phyloP scores from a whole-genome alignment of 2,888 invertebrate species.

The Philopedon plagiatum region DNA sequence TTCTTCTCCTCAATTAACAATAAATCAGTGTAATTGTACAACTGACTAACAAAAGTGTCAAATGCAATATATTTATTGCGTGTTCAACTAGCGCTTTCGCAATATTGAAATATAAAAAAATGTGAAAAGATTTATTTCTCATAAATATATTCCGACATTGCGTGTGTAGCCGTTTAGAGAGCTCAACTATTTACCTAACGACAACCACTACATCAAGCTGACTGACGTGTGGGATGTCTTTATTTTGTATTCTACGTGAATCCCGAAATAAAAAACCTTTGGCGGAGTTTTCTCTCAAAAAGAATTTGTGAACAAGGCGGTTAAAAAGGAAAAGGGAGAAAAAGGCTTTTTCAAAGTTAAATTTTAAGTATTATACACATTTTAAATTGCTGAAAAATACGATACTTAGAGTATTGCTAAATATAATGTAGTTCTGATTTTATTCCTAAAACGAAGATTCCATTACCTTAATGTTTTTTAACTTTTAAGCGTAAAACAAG shows the following conservation, averaged over 20 bases:
- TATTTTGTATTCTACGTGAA: conserved; percentile 47
- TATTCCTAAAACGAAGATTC: no score
- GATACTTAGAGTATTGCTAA: no score
- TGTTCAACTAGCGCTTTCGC: no score
- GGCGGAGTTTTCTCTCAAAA: background rate
- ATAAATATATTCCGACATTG: conserved; percentile 43
- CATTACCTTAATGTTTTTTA: no score
- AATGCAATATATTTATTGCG: no score
- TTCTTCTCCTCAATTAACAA: no score
- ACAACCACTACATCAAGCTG: conserved; percentile 49
- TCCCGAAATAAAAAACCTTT: conserved; percentile 47
- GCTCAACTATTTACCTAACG: conserved; percentile 43
- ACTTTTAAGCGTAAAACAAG: no score
- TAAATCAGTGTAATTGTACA: no score
- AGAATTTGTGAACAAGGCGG: background rate
- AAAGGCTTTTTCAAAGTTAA: background rate
- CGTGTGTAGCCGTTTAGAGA: conserved; percentile 41
- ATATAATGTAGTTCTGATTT: no score
- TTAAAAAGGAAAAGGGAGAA: background rate
- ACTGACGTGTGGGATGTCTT: conserved; percentile 49
- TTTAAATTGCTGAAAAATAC: no score
- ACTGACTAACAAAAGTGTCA: no score
- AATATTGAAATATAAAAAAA: background rate
- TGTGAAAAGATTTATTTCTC: conserved; percentile 29
- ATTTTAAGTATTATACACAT: no score